Evolutionary conservation across 2,888 invertebrate species (phyloP).

Genomic region (Alviniconcha strummeri): DNA sequence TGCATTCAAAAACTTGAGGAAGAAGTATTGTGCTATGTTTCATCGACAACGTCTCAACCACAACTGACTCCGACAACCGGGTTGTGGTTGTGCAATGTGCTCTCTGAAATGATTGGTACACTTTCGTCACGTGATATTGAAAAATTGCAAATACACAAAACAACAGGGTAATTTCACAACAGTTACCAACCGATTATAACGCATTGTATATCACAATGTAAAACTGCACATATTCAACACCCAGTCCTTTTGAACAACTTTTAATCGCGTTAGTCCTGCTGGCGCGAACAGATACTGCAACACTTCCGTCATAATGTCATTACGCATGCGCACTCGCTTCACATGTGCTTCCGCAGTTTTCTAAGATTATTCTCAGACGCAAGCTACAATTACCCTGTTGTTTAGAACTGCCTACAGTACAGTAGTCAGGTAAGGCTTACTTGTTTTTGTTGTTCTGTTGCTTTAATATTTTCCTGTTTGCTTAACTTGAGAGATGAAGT

Average conservation of each 20-base stretch:
- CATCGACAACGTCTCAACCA: background rate
- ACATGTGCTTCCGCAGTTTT: constrained; percentile 33
- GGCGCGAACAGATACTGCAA: constrained; percentile 7
- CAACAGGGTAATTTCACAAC: no score
- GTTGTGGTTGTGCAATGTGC: constrained; percentile 28
- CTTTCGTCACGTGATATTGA: constrained; percentile 27
- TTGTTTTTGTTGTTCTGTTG: no score
- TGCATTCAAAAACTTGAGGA: constrained; percentile 6
- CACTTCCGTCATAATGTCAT: constrained; percentile 24
- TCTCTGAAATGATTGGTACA: constrained; percentile 26
- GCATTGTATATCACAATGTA: no score
- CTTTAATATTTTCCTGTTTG: no score
- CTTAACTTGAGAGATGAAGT: no score
- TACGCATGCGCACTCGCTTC: constrained; percentile 39
- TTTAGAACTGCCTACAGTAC: no score
- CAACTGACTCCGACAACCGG: constrained; percentile 15
- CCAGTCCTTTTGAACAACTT: no score
- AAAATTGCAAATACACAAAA: background rate
- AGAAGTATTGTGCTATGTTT: constrained; percentile 17
- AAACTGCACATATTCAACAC: no score
- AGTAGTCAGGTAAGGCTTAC: no score
- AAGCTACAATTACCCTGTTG: no score
- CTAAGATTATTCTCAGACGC: no score
- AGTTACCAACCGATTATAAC: no score
- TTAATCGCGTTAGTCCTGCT: background rate